phyloP scores from a whole-genome alignment of 2,888 invertebrate species.

The Sympetrum striolatum region DNA sequence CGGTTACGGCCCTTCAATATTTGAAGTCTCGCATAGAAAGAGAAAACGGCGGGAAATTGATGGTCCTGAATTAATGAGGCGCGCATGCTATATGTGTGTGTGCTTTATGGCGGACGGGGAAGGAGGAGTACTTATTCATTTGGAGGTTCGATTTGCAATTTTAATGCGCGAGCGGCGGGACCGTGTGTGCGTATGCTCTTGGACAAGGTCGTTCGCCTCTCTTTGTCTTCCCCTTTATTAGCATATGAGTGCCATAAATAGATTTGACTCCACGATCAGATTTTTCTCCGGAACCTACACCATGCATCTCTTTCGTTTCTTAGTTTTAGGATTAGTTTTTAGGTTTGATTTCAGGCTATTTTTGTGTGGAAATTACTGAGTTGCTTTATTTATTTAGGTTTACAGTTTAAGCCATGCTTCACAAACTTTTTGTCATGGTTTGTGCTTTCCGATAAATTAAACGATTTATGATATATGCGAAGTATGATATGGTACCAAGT shows the following conservation, averaged over 20 bases:
- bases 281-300: too few relatives aligned
- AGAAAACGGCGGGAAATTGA: neutral
- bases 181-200: slow-evolving; percentile 1
- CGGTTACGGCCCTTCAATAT: neutral
- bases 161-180: neutral
- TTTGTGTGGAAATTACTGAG: too few relatives aligned
- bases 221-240: neutral
- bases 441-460: too few relatives aligned
- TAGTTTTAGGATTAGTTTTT: too few relatives aligned
- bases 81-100: neutral
- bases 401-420: too few relatives aligned
- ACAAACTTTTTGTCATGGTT: too few relatives aligned
- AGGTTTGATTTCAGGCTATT: too few relatives aligned
- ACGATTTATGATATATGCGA: too few relatives aligned
- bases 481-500: too few relatives aligned
- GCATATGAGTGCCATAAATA: neutral
- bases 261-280: too few relatives aligned
- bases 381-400: too few relatives aligned
- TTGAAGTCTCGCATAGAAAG: neutral
- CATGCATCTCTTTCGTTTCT: neutral
- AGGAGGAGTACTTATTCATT: slow-evolving; percentile 5
- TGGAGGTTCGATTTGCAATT: slow-evolving; percentile 32
- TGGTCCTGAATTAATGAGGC: slow-evolving; percentile 3
- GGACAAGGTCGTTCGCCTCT: slow-evolving; percentile 36
- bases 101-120: neutral